A percentile compares a stretch with the other conserved stretches of the same genome.
Evolutionary conservation across 1,140 invertebrate species (phyloP).

Genomic region (Polypedilum pembai): DNA sequence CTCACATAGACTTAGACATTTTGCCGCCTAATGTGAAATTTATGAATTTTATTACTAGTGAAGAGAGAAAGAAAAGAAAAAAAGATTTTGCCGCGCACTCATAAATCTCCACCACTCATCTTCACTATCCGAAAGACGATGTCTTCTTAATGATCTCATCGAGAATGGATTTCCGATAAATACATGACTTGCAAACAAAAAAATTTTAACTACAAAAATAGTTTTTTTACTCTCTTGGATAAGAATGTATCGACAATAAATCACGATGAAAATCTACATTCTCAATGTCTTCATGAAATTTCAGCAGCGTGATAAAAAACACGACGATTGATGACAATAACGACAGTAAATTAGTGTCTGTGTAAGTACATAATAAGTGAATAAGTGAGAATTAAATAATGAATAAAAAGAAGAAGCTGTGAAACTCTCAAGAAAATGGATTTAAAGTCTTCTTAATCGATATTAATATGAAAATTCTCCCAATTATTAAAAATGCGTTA

Average conservation of each 20-base stretch:
- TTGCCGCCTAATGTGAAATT: slow-evolving; percentile 24
- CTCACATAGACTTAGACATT: slow-evolving; percentile 17
- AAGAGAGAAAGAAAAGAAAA: neutral
- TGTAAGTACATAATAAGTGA: neutral
- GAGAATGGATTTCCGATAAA: slow-evolving; percentile 11
- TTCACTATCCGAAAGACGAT: neutral
- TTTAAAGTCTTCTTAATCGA: neutral
- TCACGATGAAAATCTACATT: too few relatives aligned
- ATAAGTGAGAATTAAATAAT: neutral
- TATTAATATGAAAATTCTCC: slow-evolving; percentile 6
- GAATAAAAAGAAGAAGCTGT: slow-evolving; percentile 9
- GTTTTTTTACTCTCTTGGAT: too few relatives aligned
- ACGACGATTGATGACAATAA: too few relatives aligned
- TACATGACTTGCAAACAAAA: slow-evolving; percentile 7
- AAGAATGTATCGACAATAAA: too few relatives aligned
- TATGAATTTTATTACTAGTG: neutral
- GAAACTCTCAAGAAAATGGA: neutral
- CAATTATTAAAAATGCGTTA: slow-evolving; percentile 21
- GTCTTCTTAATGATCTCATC: slow-evolving; percentile 11
- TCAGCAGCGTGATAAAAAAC: too few relatives aligned
- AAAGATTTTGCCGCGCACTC: neutral
- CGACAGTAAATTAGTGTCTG: too few relatives aligned
- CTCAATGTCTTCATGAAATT: too few relatives aligned
- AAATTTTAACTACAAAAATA: neutral
- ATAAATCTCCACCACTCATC: slow-evolving; percentile 8